Percentiles rank a stretch among this genome's conserved stretches.
phyloP scores from a whole-genome alignment of 2,888 invertebrate species.

The Himalopsyche anomala region DNA sequence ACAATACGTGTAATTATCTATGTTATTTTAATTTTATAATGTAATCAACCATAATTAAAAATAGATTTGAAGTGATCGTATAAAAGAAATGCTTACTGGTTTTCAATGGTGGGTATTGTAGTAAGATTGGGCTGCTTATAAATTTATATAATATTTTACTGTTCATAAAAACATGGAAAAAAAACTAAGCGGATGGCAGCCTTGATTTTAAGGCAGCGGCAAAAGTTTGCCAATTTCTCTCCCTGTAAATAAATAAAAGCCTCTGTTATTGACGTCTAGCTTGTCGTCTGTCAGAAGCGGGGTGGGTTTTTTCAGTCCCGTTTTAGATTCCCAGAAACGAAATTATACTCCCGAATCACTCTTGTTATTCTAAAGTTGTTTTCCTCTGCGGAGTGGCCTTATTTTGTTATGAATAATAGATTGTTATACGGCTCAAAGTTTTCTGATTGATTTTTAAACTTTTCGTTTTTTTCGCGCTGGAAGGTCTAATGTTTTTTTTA shows the following conservation, averaged over 20 bases:
- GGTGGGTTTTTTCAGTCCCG: background rate
- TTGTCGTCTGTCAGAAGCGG: background rate
- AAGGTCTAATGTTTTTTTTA: too few species aligned
- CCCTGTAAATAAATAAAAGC: conserved; percentile 16
- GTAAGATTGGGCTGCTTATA: too few species aligned
- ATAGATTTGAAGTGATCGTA: too few species aligned
- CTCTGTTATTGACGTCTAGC: conserved; percentile 29
- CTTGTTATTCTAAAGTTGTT: background rate
- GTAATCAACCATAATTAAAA: too few species aligned
- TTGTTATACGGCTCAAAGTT: background rate
- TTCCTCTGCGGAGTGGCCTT: background rate
- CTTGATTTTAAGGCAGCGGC: background rate
- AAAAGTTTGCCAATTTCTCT: conserved; percentile 20
- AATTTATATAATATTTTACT: too few species aligned
- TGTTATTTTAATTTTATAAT: too few species aligned
- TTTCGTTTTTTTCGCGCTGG: background rate
- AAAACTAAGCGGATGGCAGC: too few species aligned
- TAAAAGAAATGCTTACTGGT: too few species aligned
- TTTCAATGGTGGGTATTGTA: too few species aligned
- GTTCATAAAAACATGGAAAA: too few species aligned
- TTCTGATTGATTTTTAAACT: conserved; percentile 13
- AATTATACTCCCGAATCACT: background rate
- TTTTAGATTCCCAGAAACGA: background rate
- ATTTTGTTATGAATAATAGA: background rate
- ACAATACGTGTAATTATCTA: too few species aligned